Evolutionary conservation across 2,888 invertebrate genomes (phyloP), one percentile per base, ranked within the genome.

Genomic region (Thelaira solivaga): DNA sequence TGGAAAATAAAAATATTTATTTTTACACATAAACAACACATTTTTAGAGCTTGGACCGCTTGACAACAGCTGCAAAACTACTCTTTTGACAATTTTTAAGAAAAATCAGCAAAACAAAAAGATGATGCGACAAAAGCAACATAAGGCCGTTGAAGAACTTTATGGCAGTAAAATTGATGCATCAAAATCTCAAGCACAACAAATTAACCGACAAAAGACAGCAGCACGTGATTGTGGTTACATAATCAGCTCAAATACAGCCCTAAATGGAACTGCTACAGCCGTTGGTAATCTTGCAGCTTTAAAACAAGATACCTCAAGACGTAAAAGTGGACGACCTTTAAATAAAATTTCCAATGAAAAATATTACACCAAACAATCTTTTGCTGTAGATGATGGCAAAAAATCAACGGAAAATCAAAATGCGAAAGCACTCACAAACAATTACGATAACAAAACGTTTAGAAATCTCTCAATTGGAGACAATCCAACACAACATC

Each of bases 101-200:
- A 26, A 24, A 29, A 59, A 22, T 8, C 7, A 41, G 16, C 20
- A 34, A 22, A 4, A 31, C 31, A 20, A 11, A 7, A 83, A 77
- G 53, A 88, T 87, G 88, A 86, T 88, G 59, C 85, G 88, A 2
- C 82, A 83, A 26, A 81, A 45, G 74, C 81, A 85, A 47, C 86
- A 86, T 13, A 86, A 87, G 69, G 82, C 83, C 22, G 81, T 87
- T 57, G 87, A 88, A 39, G 87, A 87, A 72, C 83, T 88, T 0
- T 87, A 88, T 22, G 83, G 84, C 10, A 41, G 81, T 34, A 86
- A 86, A 80, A 53, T 83, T 59, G 84, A 86, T 24, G 10, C 82
- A 6, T 1, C 76, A 62, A 29, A 84, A 71, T 80, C 83, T 4
- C 83, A 82, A 69, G 79, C 74, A 20, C 18, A 43, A 1, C 26